phyloP scores from a whole-genome alignment of 2,113 vertebrate genomes.

The Eretmochelys imbricata region DNA sequence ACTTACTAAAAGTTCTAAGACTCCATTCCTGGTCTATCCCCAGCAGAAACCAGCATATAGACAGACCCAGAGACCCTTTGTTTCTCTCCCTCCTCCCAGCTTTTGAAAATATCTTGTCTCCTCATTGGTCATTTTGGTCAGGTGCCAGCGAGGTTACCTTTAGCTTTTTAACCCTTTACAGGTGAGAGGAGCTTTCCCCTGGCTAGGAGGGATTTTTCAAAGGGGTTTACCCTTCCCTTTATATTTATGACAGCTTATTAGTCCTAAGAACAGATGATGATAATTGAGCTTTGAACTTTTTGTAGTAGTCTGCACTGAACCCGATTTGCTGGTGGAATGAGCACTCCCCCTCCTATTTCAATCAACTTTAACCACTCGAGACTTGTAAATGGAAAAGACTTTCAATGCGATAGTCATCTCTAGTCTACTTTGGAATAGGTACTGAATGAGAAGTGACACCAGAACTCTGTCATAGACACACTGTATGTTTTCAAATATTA shows the following conservation, averaged over 20 bases:
- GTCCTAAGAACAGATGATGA: not conserved
- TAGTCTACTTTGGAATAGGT: not conserved
- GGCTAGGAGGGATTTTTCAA: too few species aligned
- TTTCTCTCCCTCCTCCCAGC: too few species aligned
- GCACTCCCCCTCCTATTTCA: constrained; percentile 49
- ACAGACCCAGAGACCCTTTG: too few species aligned
- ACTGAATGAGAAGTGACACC: not conserved
- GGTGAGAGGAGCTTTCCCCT: too few species aligned
- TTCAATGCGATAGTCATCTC: not conserved
- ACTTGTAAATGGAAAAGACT: accelerated
- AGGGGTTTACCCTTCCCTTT: too few species aligned
- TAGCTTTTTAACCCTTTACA: too few species aligned
- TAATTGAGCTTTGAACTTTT: not conserved
- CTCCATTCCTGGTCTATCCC: too few species aligned
- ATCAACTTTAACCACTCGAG: not conserved
- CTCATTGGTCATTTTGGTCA: too few species aligned
- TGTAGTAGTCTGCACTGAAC: not conserved
- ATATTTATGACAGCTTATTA: not conserved
- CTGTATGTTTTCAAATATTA: not conserved
- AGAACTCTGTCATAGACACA: not conserved
- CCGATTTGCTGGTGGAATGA: constrained; percentile 18
- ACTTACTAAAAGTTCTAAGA: too few species aligned
- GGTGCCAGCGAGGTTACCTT: too few species aligned
- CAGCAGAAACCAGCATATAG: too few species aligned
- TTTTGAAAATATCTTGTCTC: too few species aligned